Base-by-base conservation (phyloP, 2,888 invertebrate species). In the Agrilus biguttatus region DNA sequence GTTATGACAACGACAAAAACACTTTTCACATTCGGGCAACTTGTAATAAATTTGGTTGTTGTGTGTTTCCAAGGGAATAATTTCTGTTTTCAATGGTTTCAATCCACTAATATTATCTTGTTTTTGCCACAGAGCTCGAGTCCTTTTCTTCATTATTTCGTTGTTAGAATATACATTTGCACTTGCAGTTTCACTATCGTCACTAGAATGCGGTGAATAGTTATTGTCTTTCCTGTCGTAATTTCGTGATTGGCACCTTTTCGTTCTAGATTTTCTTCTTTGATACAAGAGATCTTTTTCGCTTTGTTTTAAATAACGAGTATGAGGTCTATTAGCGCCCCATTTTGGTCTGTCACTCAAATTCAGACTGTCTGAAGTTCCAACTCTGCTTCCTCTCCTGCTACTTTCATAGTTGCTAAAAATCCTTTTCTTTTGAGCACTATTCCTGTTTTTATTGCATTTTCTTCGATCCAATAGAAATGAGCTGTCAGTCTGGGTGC, bases 241-340 rank as follows among this genome's bases (percentile, higher is more conserved):
- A 4, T 62, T 60, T 47, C 68, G 67, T 8, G 60, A 54, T 40
- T 64, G 68, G 45, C 80, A 73, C 49, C 77, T 71, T 60, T 78
- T 77, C 56, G 78, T 74, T 14, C 79, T 69, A 42, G 79, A 65
- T 62, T 83, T 81, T 48, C 78, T 69, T 58, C 79, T 75, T 61
- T 80, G 79, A 55, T 86, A 87, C 60, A 85, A 78, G 1, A 86
- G 86, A 68, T 90, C 90, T 56, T 89, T 84, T 61, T 90, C 90
- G 57, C 89, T 89, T 65, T 90, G 89, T 58, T 89, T 89, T 46
- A 88, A 74, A 58, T 89, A 90, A 54, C 86, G 80, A 8, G 83
- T 83, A 19, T 80, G 79, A 5, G 88, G 87, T 49, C 79, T 71
- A 54, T 82, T 83, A 2, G 78, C 83, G 36, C 81, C 77, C 85